Evolutionary conservation across 2,888 invertebrate species (phyloP), one percentile per base, ranked within the genome.

Genomic region (Coelogynopora nodosa): DNA sequence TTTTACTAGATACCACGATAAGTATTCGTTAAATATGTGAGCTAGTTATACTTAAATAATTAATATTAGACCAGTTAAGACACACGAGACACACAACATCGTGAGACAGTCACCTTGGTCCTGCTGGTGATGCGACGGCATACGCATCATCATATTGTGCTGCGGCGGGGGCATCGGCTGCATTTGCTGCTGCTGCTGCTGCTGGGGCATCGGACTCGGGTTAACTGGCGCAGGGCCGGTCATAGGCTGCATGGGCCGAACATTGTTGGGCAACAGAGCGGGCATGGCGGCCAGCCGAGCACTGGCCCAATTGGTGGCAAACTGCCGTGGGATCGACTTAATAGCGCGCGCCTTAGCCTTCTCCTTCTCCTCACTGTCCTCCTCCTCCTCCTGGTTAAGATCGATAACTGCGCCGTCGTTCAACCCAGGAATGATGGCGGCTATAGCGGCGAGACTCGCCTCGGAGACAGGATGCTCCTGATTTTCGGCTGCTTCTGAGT

Each of bases 291-390:
- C 28, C 26, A 27, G 18, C 0, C 49, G 85, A 28, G 28, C 67
- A 5, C 67, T 30, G n/a, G 87, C 87, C 87, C 87, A 87, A 87
- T 87, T 87, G 5, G 67, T 67, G 18, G 86, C 86, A 31, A 87
- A 87, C 30, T 26, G 26, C 10, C 85, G 86, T n/a, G 87, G 87
- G 30, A 87, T 87, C 10, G 87, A 30, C 30, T 86, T 86, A 0
- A 86, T 31, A 13, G 85, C 30, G 28, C 83, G 67, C n/a, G 67
- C 85, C 23, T 82, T 80, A 0, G 80, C 30, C 30, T 86, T 86
- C 30, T 80, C 86, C 29, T 30, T 27, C n/a, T 86, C 86, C 67
- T 85, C 85, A 2, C 29, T 29, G 27, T 86, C 86, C 2, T 74
- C 67, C 28, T 86, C 86, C 0, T 26, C 27, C n/a, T 67, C 26